These are phyloP conservation scores for Onychostoma macrolepis DNA, from an alignment of 2,113 vertebrate genomes.

Conservation along the genomic window DNA sequence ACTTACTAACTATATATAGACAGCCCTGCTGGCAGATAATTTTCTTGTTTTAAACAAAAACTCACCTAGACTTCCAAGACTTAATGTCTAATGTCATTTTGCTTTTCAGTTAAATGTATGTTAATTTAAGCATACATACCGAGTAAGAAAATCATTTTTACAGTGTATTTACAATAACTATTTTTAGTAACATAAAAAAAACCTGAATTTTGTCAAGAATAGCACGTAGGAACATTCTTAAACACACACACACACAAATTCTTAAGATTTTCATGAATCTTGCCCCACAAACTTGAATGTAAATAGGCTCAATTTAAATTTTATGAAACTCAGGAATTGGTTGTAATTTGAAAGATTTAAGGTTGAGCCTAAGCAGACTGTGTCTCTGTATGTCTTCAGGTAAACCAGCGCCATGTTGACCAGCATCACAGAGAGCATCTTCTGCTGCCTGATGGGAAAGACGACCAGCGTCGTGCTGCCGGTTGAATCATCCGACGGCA, in stretches of 20 bases:
- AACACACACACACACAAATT: no score
- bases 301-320: constrained; percentile 33
- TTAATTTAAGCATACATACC: not conserved
- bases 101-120: not conserved
- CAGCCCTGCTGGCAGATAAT: no score
- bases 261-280: not conserved
- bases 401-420: constrained; percentile 82
- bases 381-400: constrained; percentile 61
- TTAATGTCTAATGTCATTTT: not conserved
- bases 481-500: constrained; percentile 82
- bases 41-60: no score
- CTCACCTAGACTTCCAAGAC: not conserved
- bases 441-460: constrained; percentile 92
- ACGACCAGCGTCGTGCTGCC: constrained; percentile 85
- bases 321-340: not conserved
- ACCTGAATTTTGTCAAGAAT: no score
- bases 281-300: not conserved
- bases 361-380: not conserved
- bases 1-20: no score
- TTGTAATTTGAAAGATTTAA: not conserved
- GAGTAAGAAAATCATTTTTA: not conserved
- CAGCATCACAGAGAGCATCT: constrained; percentile 87
- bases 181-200: no score
- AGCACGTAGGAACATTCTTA: no score
- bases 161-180: no score